Evolutionary conservation across 1,140 invertebrate species (phyloP).

Genomic region (Apis mellifera): DNA sequence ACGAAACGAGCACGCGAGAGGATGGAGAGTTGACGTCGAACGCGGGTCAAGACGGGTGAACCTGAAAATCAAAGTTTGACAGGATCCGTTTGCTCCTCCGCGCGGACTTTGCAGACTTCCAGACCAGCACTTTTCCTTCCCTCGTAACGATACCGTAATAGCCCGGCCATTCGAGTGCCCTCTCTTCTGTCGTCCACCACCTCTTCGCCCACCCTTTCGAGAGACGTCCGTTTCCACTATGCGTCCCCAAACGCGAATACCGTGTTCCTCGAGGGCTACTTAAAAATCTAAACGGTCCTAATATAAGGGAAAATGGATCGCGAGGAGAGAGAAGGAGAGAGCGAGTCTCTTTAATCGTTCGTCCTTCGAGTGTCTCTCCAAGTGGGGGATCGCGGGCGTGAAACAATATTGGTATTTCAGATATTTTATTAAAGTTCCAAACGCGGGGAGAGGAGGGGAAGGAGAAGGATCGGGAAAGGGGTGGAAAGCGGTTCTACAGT

Average conservation of each 20-base stretch:
- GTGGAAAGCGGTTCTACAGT: slow-evolving; percentile 50
- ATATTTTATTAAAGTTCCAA: slow-evolving; percentile 80
- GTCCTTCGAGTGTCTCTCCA: slow-evolving; percentile 42
- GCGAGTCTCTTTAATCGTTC: not conserved
- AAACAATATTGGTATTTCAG: slow-evolving; percentile 79
- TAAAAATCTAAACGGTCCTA: too few relatives aligned
- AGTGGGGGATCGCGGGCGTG: slow-evolving; percentile 55
- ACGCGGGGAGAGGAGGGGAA: slow-evolving; percentile 45
- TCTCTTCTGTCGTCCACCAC: not conserved
- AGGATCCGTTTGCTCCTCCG: slow-evolving; percentile 63
- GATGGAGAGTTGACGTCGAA: slow-evolving; percentile 61
- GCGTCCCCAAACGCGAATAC: not conserved
- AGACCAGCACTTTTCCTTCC: slow-evolving; percentile 34
- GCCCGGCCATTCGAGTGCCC: slow-evolving; percentile 22
- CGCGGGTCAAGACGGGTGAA: slow-evolving; percentile 46
- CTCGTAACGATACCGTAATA: slow-evolving; percentile 22
- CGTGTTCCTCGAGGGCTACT: not conserved
- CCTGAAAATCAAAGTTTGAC: slow-evolving; percentile 69
- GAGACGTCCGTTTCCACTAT: not conserved
- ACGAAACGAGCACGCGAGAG: slow-evolving; percentile 41
- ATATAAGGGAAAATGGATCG: too few relatives aligned
- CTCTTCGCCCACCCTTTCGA: not conserved
- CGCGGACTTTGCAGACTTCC: slow-evolving; percentile 56
- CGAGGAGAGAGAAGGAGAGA: not conserved
- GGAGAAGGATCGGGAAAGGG: slow-evolving; percentile 48